These are phyloP conservation scores for Euproctis similis DNA, from an alignment of 2,888 invertebrate species.

Conservation along the genomic window DNA sequence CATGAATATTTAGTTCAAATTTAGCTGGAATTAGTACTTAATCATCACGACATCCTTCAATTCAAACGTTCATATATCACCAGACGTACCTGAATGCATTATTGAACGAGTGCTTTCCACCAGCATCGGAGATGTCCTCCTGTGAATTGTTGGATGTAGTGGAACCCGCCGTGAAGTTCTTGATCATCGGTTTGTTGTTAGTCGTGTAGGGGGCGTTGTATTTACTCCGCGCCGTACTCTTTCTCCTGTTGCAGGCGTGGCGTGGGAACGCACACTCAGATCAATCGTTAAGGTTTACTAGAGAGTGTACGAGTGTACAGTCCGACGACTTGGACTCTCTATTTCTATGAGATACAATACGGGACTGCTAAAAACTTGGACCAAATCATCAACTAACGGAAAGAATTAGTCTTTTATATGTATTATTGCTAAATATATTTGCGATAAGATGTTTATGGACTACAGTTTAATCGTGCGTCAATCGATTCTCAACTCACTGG, in stretches of 20 bases:
- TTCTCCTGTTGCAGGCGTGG: conserved; percentile 83
- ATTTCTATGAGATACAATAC: conserved; percentile 29
- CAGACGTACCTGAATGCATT: conserved; percentile 83
- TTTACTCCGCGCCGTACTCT: conserved; percentile 87
- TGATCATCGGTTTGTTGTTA: conserved; percentile 89
- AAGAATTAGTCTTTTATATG: neutral
- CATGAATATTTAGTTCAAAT: no score
- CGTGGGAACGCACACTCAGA: conserved; percentile 75
- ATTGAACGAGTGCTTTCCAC: conserved; percentile 87
- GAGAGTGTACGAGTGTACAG: conserved; percentile 25
- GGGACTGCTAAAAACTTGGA: no score
- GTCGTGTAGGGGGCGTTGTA: conserved; percentile 91
- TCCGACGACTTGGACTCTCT: conserved; percentile 17
- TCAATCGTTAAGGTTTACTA: conserved; percentile 73
- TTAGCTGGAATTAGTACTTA: neutral
- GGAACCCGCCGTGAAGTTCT: conserved; percentile 80
- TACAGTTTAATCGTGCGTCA: no score
- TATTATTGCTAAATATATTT: no score
- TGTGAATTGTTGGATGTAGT: conserved; percentile 84
- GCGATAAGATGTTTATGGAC: no score
- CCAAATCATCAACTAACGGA: neutral
- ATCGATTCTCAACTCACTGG: no score
- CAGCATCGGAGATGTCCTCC: conserved; percentile 87
- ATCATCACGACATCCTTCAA: no score
- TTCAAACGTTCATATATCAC: conserved; percentile 4